Evolutionary conservation across 1,140 invertebrate genomes (phyloP), one percentile per base, ranked within the genome.

Genomic region (Zaprionus ornatus): DNA sequence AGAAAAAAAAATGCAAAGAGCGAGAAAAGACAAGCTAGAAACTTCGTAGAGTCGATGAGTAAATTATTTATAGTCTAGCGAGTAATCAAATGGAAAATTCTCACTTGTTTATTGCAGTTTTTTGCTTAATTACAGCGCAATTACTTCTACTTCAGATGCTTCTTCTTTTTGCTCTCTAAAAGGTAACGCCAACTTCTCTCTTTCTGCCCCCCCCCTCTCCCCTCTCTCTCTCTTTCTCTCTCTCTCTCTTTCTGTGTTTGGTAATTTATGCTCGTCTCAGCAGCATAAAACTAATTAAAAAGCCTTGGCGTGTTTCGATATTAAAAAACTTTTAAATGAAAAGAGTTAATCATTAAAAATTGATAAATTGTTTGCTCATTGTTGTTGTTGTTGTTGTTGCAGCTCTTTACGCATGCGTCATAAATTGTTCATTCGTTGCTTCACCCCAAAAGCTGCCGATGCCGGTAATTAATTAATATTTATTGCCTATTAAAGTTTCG

Each of bases 231-330:
- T 23, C 4, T 27, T 19, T n/a, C 40, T 29, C 48, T 37, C 12
- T 29, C 50, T 68, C 21, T 17, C 19, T 42, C 25, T 13, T 1
- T 27, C 15, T 17, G 15, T 6, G 17, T 52, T 42, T 23, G 40
- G 50, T 72, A 76, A 72, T 76, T 72, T 76, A 76, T 76, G 74
- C 74, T 62, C 40, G 29, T 27, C 13, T 52, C 40, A n/a, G 52
- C 32, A 71, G 68, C 62, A 76, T 76, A 66, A 76, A 76, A 66
- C 68, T 72, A 76, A 76, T 72, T 76, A 72, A 72, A 76, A 60
- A 72, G 37, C 68, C 69, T 76, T 72, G 61, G 50, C 62, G 23
- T 35, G 55, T 3, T 32, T 70, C 37, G 13, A 66, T 48, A 59
- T 60, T 48, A 17, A 56, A 37, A 9, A 60, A 13, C 19, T 55